Base-by-base conservation (phyloP, 2,888 invertebrate genomes). In the Drosophila neoperkinsi region DNA sequence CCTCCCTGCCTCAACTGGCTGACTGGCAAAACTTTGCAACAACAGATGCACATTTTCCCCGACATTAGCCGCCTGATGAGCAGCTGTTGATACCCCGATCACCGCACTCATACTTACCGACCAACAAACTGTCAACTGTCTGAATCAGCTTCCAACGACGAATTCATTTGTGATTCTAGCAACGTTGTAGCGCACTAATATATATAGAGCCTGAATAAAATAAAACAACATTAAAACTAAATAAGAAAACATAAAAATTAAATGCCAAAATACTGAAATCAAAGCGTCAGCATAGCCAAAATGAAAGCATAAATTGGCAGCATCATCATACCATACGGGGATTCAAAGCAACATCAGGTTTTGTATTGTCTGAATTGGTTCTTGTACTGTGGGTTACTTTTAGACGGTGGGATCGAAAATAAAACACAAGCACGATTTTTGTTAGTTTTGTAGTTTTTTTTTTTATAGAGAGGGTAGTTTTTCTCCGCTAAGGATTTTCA, bases 401-500 rank as follows among this genome's bases (percentile, higher is more conserved):
- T 36, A 59, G 43, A 43, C 28, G 59, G 30, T 28, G 59, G 74
- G 72, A 53, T 71, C 38, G 51, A 77, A 88, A 87, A 89, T 89
- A 87, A 87, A 87, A 87, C 87, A 87, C 87, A 87, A 83, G 81
- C 83, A 57, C 77, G 63, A 76, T 77, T 77, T 74, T 77, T 76
- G 62, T 77, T 63, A 59, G 74, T 72, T 74, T 71, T 81, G 69
- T 71, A 64, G 61, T 75, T 81, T 78, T 72, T 57, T 72, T 57
- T 83, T 88, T 87, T 84, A 78, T 77, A 90, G 86, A 86, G 88
- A 82, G 86, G 88, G 88, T 85, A 90, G 86, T 76, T 84, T 82
- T 84, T 88, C 81, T 90, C 86, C 90, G 82, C 90, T 88, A 88
- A 88, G 84, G 88, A 86, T 90, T 87, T 87, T 85, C 81, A 90